Conservation (phyloP, 2,888 invertebrate genomes). For the Machimus atricapillus region DNA sequence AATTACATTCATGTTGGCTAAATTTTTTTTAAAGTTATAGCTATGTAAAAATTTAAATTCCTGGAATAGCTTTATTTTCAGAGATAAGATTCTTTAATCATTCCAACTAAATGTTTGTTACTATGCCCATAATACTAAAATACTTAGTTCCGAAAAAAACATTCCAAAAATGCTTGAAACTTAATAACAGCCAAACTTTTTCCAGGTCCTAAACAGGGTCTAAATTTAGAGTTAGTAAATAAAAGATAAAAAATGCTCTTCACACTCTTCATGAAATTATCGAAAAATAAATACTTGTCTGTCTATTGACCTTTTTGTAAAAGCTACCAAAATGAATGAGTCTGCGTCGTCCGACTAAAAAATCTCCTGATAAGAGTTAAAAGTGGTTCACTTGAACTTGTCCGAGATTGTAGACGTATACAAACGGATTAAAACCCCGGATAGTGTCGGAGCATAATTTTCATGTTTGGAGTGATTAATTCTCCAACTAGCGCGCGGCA, state of each 20-base stretch:
- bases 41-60: no score
- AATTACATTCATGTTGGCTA: no score
- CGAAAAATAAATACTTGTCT: neutral
- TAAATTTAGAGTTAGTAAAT: neutral
- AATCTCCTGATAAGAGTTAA: neutral
- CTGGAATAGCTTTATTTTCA: no score
- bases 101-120: neutral
- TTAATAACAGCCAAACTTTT: neutral
- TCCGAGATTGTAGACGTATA: neutral
- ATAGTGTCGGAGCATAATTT: neutral
- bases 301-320: neutral
- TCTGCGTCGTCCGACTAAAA: neutral
- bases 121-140: neutral
- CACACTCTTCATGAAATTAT: neutral
- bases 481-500: neutral
- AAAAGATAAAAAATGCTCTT: neutral
- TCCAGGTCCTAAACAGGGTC: neutral
- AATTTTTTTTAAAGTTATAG: no score
- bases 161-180: neutral
- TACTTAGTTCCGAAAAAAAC: neutral
- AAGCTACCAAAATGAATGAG: neutral
- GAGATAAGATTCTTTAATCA: no score
- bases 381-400: slow-evolving; percentile 10
- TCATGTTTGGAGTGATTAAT: slow-evolving; percentile 1
- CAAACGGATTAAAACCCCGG: neutral